These are phyloP conservation scores for Leucophora obtusa DNA, from an alignment of 2,888 invertebrate species.

Conservation along the genomic window DNA sequence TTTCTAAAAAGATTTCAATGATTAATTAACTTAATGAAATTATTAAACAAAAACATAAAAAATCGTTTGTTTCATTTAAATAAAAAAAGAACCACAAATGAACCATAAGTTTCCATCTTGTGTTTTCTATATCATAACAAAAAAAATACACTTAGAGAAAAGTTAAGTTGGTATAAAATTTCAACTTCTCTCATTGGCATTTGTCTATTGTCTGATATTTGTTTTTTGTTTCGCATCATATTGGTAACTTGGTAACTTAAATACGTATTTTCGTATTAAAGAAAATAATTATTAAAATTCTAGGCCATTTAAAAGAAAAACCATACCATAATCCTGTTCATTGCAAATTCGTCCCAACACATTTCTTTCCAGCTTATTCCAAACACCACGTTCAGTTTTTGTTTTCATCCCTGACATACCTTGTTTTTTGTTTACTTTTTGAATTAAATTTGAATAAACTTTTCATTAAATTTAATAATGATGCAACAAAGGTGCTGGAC, in stretches of 20 bases:
- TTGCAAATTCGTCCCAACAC: conserved; percentile 48
- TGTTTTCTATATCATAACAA: neutral
- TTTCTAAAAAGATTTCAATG: conserved; percentile 18
- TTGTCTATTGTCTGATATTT: neutral
- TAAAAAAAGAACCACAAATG: conserved; percentile 21
- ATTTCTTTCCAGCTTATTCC: conserved; percentile 22
- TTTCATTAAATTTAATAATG: conserved; percentile 74
- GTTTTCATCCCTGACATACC: conserved; percentile 57
- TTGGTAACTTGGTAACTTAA: conserved; percentile 48
- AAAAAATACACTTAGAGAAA: neutral
- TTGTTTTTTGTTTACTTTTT: conserved; percentile 26
- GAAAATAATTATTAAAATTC: conserved; percentile 54
- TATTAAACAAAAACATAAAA: conserved; percentile 37
- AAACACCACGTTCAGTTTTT: conserved; percentile 24
- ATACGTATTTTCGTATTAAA: conserved; percentile 47
- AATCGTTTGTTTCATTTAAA: conserved; percentile 57
- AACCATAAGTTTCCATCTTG: neutral
- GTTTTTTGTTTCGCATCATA: neutral
- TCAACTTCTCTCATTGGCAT: conserved; percentile 18
- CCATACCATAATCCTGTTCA: conserved; percentile 62
- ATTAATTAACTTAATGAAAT: conserved; percentile 44
- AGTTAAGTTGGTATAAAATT: neutral
- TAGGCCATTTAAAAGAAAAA: conserved; percentile 54
- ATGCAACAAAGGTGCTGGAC: conserved; percentile 77
- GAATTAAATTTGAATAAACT: conserved; percentile 11